A percentile compares a stretch with the other conserved stretches of the same genome.
These are phyloP conservation scores for Anabacerthia variegaticeps DNA, from an alignment of 2,797 vertebrate species.

Conservation along the genomic window DNA sequence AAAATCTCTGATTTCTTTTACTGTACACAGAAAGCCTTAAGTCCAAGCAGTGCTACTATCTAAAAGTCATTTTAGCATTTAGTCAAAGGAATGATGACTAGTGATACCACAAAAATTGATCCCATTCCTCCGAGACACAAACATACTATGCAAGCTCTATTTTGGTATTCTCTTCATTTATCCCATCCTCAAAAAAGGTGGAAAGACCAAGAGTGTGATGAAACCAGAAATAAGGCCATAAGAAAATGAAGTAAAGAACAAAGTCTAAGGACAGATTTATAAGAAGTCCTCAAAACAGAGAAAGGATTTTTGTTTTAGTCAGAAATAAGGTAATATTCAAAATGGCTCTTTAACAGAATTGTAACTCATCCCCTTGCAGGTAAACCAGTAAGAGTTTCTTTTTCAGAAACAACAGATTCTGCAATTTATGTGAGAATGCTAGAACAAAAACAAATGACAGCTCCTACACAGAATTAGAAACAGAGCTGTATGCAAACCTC, in stretches of 20 bases:
- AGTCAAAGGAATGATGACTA: background rate
- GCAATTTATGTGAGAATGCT: background rate
- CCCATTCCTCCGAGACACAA: background rate
- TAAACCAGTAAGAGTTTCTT: background rate
- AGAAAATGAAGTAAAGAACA: background rate
- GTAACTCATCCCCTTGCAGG: background rate
- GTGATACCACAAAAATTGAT: background rate
- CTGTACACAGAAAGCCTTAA: background rate
- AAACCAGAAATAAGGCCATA: background rate
- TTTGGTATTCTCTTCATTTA: background rate
- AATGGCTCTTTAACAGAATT: background rate
- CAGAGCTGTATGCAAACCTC: background rate
- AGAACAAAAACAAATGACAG: background rate
- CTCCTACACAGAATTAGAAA: background rate
- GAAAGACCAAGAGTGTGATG: background rate
- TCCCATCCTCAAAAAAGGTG: background rate
- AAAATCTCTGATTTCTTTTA: background rate
- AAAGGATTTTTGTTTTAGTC: background rate
- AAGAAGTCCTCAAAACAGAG: background rate
- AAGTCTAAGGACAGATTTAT: background rate
- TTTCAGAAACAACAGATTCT: background rate
- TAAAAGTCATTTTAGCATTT: background rate
- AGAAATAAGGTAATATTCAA: background rate
- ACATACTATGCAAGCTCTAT: background rate
- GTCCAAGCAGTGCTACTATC: background rate